Conservation (phyloP, 2,888 invertebrate species). For the Cinara cedri region DNA sequence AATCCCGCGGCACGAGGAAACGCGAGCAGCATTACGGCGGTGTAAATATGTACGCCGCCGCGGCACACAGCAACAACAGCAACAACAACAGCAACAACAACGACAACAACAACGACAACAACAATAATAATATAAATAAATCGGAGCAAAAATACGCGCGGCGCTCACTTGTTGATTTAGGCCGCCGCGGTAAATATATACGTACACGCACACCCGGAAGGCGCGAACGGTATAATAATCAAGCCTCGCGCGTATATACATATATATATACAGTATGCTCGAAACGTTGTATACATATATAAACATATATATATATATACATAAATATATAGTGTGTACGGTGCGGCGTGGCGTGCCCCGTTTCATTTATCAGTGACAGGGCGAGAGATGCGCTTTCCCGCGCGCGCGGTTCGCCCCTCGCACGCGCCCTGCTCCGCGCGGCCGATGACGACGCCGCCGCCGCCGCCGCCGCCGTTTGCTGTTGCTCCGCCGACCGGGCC, state of each 20-base stretch:
- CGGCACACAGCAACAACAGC: no score
- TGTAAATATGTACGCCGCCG: background rate
- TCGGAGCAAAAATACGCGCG: slow-evolving; percentile 6
- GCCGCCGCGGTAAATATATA: background rate
- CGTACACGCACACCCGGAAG: slow-evolving; percentile 51
- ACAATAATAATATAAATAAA: background rate
- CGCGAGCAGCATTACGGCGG: background rate
- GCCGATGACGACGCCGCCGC: background rate
- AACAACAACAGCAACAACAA: no score
- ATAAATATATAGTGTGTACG: background rate
- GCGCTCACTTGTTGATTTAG: slow-evolving; percentile 54
- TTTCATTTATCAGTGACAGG: slow-evolving; percentile 57
- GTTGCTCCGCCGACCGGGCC: background rate
- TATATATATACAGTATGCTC: background rate
- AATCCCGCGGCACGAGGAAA: background rate
- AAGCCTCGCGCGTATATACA: slow-evolving; percentile 30
- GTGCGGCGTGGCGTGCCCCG: slow-evolving; percentile 36
- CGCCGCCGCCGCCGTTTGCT: slow-evolving; percentile 8
- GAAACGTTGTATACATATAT: background rate
- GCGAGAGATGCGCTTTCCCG: slow-evolving; percentile 53
- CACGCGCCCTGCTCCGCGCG: slow-evolving; percentile 8
- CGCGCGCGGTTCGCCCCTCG: slow-evolving; percentile 34
- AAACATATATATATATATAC: slow-evolving; percentile 8
- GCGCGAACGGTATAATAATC: slow-evolving; percentile 48
- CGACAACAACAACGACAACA: no score